Percentiles rank a stretch among this genome's conserved stretches.
Conservation (phyloP, 2,888 invertebrate genomes). For the Agrotis clavis region DNA sequence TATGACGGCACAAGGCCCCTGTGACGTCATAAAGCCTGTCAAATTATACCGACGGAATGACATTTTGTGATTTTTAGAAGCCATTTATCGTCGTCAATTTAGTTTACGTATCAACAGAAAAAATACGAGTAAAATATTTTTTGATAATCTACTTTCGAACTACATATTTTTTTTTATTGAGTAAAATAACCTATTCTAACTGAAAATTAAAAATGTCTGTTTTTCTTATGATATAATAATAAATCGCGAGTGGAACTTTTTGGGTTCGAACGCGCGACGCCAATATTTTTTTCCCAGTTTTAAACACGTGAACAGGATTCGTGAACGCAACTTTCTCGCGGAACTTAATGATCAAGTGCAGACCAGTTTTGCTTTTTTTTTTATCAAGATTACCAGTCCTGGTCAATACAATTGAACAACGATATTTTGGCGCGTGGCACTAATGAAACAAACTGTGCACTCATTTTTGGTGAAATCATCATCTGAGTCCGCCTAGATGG, state of each 20-base stretch:
- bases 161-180: no score
- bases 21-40: no score
- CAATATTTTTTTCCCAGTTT: constrained; percentile 18
- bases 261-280: not conserved
- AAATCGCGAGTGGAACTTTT: constrained; percentile 21
- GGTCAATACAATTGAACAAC: not conserved
- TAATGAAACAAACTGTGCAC: not conserved
- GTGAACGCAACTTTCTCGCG: constrained; percentile 24
- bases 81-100: no score
- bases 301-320: not conserved
- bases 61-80: no score
- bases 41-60: no score
- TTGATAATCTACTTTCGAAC: no score
- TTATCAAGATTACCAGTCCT: no score
- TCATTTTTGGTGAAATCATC: not conserved
- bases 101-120: no score
- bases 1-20: no score
- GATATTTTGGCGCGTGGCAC: not conserved
- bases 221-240: constrained; percentile 30
- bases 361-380: not conserved
- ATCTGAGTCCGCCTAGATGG: no score
- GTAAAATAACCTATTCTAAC: no score
- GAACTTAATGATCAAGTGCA: not conserved
- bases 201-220: not conserved
- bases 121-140: no score